Base-by-base conservation (phyloP, 2,888 invertebrate species). In the Macroteleia sp. region DNA sequence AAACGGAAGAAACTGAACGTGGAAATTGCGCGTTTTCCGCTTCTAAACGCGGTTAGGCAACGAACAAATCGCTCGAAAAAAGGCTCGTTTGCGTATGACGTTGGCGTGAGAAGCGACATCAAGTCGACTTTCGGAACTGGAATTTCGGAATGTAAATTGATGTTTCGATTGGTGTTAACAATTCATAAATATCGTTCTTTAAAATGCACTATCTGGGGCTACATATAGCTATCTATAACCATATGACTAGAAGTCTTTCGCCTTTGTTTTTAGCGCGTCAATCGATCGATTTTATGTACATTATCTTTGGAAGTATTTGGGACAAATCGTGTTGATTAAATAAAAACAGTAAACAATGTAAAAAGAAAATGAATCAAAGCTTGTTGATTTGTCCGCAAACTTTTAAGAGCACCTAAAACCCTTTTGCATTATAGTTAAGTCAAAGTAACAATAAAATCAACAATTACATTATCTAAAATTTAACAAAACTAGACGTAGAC, bases 221-320 rank as follows among this genome's bases (percentile, higher is more conserved):
- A 71, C 71, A 71, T 73, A 64, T 73, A 73, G 64, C 64, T 56
- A 57, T 56, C 62, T 73, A 70, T 59, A 70, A 70, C 70, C 61
- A 61, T 59, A 61, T 54, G 61, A 70, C 59, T 70, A 70, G 70
- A 42, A 41, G 32, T 14, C 12, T 20, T 22, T 14, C 17, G 44
- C 20, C 8, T 10, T 54, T 8, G 3, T 6, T 50, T 52, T 62
- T 14, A 28, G 16, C 36, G 20, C 6, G 10, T 34, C 32, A 19
- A 25, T 50, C 42, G 25, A 48, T 25, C 6, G 36, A 54, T 28
- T 30, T 66, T 69, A 69, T 69, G 28, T 69, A 69, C 59, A 69
- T 17, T 25, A 14, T 69, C 57, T 57, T 69, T 69, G 57, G 67
- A 44, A 57, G 46, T 56, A n/a, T 48, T 5, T 12, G 14, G 34